Conservation (phyloP, 1,140 invertebrate genomes). For the Battus philenor region DNA sequence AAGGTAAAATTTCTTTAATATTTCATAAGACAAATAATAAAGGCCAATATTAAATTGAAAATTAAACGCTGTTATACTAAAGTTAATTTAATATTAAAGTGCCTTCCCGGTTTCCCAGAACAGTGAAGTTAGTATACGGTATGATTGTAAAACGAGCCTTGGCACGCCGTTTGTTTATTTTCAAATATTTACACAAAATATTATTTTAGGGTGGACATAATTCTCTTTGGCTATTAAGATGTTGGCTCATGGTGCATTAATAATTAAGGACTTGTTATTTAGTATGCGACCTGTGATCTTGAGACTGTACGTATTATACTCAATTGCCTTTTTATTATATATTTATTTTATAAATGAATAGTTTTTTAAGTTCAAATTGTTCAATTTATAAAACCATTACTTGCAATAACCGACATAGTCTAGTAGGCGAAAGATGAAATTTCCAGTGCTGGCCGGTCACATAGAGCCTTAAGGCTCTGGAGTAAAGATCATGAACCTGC, state of each 20-base stretch:
- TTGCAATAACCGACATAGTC: too few relatives aligned
- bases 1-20: slow-evolving; percentile 85
- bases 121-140: slow-evolving; percentile 50
- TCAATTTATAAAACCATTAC: too few relatives aligned
- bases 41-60: too few relatives aligned
- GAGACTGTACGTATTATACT: slow-evolving; percentile 27
- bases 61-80: slow-evolving; percentile 52
- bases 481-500: too few relatives aligned
- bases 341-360: background rate
- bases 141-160: slow-evolving; percentile 43
- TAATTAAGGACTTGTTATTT: slow-evolving; percentile 70
- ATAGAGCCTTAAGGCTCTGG: too few relatives aligned
- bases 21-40: slow-evolving; percentile 34
- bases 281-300: slow-evolving; percentile 65
- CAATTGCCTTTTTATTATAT: background rate
- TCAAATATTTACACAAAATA: slow-evolving; percentile 73
- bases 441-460: too few relatives aligned
- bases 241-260: slow-evolving; percentile 72
- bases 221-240: slow-evolving; percentile 68
- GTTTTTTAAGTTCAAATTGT: too few relatives aligned
- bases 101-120: slow-evolving; percentile 32
- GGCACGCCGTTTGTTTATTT: slow-evolving; percentile 61
- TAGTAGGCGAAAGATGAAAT: too few relatives aligned
- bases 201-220: slow-evolving; percentile 74
- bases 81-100: slow-evolving; percentile 54